These are phyloP conservation scores for Brachypodius melanocephalos DNA, from an alignment of 2,113 vertebrate species.

Conservation along the genomic window DNA sequence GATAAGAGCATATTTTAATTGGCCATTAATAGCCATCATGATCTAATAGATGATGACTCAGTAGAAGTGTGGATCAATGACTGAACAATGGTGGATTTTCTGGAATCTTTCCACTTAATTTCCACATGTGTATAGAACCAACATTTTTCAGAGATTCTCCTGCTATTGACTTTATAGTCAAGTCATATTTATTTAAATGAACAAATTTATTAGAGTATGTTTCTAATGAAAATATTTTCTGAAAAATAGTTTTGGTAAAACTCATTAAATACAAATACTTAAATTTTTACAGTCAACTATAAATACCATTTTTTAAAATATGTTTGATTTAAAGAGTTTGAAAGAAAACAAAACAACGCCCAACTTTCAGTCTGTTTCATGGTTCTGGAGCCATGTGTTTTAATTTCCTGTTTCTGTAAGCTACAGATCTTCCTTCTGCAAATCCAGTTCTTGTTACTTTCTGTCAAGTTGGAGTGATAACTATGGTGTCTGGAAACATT, in stretches of 20 bases:
- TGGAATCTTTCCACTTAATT: not conserved
- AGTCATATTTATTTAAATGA: not conserved
- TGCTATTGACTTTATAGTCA: not conserved
- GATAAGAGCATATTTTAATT: not conserved
- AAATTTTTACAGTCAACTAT: not conserved
- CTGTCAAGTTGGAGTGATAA: not conserved
- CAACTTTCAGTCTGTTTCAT: not conserved
- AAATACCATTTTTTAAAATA: not conserved
- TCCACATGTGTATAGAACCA: not conserved
- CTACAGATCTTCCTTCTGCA: not conserved
- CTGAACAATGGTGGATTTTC: not conserved
- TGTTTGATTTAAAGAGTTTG: not conserved
- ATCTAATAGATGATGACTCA: not conserved
- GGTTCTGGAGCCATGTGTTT: not conserved
- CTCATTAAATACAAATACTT: not conserved
- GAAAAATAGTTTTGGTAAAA: not conserved
- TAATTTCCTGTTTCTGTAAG: conserved; percentile 23
- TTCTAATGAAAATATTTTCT: not conserved
- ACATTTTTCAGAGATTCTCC: not conserved
- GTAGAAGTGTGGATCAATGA: not conserved
- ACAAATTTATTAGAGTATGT: not conserved
- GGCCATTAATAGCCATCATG: not conserved
- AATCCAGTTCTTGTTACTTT: not conserved
- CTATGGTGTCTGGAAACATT: not conserved
- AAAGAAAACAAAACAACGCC: not conserved